Conservation (phyloP, 2,113 vertebrate species). For the Damaliscus lunatus region DNA sequence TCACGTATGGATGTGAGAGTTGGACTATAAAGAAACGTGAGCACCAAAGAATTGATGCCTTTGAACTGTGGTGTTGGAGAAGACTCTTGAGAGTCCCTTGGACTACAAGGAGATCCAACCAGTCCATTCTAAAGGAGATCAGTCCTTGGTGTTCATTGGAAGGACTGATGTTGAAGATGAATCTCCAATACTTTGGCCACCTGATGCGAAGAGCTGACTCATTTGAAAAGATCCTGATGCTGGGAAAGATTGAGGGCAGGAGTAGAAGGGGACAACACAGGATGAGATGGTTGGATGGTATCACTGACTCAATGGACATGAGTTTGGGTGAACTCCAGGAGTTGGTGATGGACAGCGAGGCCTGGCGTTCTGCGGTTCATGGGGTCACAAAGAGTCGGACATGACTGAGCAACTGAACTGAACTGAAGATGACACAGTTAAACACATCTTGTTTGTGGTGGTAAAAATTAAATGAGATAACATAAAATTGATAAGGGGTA, state of each 20-base stretch:
- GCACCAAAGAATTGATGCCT: background rate
- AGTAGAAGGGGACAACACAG: background rate
- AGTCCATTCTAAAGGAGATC: background rate
- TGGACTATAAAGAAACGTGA: background rate
- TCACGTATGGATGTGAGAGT: background rate
- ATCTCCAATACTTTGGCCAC: background rate
- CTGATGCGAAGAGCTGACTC: background rate
- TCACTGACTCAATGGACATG: background rate
- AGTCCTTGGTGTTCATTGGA: background rate
- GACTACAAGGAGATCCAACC: background rate
- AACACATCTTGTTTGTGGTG: background rate
- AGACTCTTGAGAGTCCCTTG: background rate
- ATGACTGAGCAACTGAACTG: background rate
- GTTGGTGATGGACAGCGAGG: background rate
- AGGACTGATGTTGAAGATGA: background rate
- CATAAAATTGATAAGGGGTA: background rate
- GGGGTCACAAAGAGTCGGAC: background rate
- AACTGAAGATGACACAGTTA: background rate
- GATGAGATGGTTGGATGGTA: background rate
- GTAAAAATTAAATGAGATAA: background rate
- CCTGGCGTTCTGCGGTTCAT: rapidly evolving
- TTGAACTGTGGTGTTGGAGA: background rate
- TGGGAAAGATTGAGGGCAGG: background rate
- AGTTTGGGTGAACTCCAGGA: background rate
- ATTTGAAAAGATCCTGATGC: background rate